Evolutionary conservation across 2,888 invertebrate genomes (phyloP), one percentile per base, ranked within the genome.

Genomic region (Phasia obesa): DNA sequence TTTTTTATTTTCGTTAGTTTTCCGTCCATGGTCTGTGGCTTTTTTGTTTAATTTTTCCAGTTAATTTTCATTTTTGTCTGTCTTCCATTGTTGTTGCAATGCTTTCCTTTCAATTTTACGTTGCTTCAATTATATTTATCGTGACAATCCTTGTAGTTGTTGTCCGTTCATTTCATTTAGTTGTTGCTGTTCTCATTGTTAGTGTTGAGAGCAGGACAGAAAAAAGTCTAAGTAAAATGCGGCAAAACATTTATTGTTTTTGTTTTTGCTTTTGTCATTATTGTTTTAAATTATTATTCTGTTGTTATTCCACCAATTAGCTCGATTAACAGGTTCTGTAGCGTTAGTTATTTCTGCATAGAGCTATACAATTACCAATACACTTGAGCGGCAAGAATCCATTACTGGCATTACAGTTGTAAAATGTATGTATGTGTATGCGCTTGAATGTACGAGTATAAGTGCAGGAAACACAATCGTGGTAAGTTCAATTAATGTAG

Each of bases 291-390:
- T 84, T 83, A 78, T 85, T 86, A 85, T 84, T 82, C 74, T 81
- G 85, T 84, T 85, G 87, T 88, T 88, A 88, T 88, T 86, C 87
- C 87, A 87, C 86, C 89, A 88, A 88, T 89, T 89, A 89, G 87
- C 87, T 84, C 86, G 86, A 89, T 88, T 88, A 88, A 87, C 88
- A 86, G 86, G 80, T 87, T 87, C 84, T 85, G 27, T 83, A 84
- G 74, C 80, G 78, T 53, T 42, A 44, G 51, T 55, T 44, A 55
- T 25, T 55, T 15, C 47, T 53, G 51, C 35, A 27, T 35, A n/a
- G 15, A 27, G 27, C 44, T 9, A 55, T 9, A 17, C 27, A 47
- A 47, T 31, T 55, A 35, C 17, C 19, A 31, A 65, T 55, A 57
- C 65, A 75, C 9, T 35, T 19, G 1, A 35, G 17, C 19, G 15